phyloP scores from a whole-genome alignment of 2,888 invertebrate genomes.

The Callyntrura guangdongensis region DNA sequence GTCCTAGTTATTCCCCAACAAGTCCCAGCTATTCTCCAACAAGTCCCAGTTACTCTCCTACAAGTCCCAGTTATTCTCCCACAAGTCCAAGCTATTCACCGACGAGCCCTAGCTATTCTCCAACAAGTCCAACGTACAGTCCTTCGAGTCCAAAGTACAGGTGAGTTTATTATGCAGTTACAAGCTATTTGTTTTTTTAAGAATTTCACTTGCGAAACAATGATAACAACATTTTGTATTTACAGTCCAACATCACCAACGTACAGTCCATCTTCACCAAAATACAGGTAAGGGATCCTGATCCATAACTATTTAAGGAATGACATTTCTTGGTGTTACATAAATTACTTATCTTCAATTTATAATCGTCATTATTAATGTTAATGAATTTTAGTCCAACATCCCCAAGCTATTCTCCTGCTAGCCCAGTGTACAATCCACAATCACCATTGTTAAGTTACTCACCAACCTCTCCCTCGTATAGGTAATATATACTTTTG shows the following conservation, averaged over 20 bases:
- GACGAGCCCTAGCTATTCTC: slow-evolving; percentile 91
- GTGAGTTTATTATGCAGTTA: slow-evolving; percentile 20
- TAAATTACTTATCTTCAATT: neutral
- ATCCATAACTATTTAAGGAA: no score
- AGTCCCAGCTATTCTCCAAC: slow-evolving; percentile 88
- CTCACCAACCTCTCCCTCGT: slow-evolving; percentile 89
- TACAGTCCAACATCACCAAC: slow-evolving; percentile 83
- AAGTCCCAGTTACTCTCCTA: slow-evolving; percentile 92
- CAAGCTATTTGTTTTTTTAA: no score
- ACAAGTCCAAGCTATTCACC: slow-evolving; percentile 87
- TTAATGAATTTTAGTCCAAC: slow-evolving; percentile 86
- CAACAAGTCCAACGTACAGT: slow-evolving; percentile 87
- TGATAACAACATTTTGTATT: neutral
- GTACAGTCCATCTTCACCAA: slow-evolving; percentile 84
- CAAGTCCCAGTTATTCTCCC: slow-evolving; percentile 93
- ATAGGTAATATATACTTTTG: slow-evolving; percentile 84
- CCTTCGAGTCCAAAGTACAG: slow-evolving; percentile 85
- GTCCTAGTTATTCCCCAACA: slow-evolving; percentile 89
- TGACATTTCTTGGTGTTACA: no score
- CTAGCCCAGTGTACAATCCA: slow-evolving; percentile 86
- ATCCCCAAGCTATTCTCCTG: slow-evolving; percentile 87
- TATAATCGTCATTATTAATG: slow-evolving; percentile 32
- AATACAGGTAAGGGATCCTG: slow-evolving; percentile 77
- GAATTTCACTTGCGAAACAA: no score
- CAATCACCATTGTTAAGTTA: slow-evolving; percentile 84